Evolutionary conservation across 2,797 vertebrate species (phyloP).

Genomic region (Bradypodion ventrale): DNA sequence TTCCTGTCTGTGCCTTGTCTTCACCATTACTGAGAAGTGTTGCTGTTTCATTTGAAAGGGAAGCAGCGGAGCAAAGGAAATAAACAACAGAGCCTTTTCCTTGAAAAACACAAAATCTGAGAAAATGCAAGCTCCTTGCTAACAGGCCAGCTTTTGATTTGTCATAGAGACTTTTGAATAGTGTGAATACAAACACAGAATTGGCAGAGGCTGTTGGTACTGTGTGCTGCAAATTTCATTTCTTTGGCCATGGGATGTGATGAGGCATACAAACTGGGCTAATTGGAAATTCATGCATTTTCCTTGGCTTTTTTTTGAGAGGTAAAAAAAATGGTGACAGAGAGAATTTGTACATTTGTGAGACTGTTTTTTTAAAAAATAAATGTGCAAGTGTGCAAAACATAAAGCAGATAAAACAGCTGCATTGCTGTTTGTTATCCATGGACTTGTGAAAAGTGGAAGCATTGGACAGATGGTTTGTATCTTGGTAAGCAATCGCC

Average conservation of each 20-base stretch:
- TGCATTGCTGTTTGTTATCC: too few species aligned
- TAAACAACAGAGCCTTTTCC: not conserved
- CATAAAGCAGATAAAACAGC: too few species aligned
- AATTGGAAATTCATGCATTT: too few species aligned
- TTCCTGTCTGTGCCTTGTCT: not conserved
- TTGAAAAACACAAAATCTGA: not conserved
- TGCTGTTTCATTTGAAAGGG: not conserved
- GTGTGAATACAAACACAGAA: not conserved
- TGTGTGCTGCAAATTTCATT: constrained; percentile 31
- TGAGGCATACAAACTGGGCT: too few species aligned
- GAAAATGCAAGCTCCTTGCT: not conserved
- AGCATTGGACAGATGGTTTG: too few species aligned
- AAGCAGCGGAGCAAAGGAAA: constrained; percentile 29
- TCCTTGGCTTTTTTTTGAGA: too few species aligned
- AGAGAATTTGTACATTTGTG: too few species aligned
- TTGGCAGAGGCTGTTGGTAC: not conserved
- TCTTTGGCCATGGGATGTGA: not conserved
- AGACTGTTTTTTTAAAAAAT: too few species aligned
- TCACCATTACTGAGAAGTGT: not conserved
- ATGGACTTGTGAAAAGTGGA: too few species aligned
- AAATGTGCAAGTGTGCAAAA: too few species aligned
- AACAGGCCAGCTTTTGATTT: not conserved
- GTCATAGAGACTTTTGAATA: not conserved
- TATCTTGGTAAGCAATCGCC: too few species aligned
- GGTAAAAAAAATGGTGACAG: too few species aligned